Base-by-base conservation (phyloP, 2,113 vertebrate genomes). In the Poeciliopsis occidentalis region DNA sequence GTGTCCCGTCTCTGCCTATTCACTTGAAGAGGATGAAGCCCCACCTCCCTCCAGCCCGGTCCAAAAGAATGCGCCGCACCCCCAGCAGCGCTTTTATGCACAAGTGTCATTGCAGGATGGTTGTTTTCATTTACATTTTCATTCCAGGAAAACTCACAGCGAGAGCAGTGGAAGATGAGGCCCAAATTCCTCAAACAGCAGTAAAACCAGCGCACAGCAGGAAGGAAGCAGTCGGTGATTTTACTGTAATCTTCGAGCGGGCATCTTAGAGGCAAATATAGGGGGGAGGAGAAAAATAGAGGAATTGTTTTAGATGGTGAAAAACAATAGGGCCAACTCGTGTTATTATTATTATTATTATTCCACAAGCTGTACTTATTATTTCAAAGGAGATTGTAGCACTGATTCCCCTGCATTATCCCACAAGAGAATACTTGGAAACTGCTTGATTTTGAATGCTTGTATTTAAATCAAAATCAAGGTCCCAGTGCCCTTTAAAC, bases 41-140 rank as follows among this genome's bases (percentile, higher is more conserved):
- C 74, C 83, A 39, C 68, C 54, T 15, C 27, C 44, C 62, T 34
- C 71, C 30, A 22, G 73, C 60, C 30, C 67, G 30, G 69, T 3
- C 26, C 70, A 1, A 76, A 77, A 67, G 73, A 78, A 84, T 80
- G 83, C 81, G 61, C 26, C 30, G 19, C 61, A 77, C 73, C 81
- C 70, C 79, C 81, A 80, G 67, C 73, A 8, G 87, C 5, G 79
- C 84, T 66, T 85, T 85, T 79, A 76, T 81, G 8, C 71, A 13
- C 57, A 67, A 80, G 72, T 26, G 64, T 57, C 86, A 11, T 82
- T 17, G 2, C 71, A 71, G 73, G 78, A 81, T 51, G 76, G 41
- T 76, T 73, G 76, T 84, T 79, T 81, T 81, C 83, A 76, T 88
- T 84, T 51, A 75, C 81, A 81, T 85, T 86, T 82, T 75, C 79